Evolutionary conservation across 2,113 vertebrate genomes (phyloP).

Genomic region (Archilochus colubris): DNA sequence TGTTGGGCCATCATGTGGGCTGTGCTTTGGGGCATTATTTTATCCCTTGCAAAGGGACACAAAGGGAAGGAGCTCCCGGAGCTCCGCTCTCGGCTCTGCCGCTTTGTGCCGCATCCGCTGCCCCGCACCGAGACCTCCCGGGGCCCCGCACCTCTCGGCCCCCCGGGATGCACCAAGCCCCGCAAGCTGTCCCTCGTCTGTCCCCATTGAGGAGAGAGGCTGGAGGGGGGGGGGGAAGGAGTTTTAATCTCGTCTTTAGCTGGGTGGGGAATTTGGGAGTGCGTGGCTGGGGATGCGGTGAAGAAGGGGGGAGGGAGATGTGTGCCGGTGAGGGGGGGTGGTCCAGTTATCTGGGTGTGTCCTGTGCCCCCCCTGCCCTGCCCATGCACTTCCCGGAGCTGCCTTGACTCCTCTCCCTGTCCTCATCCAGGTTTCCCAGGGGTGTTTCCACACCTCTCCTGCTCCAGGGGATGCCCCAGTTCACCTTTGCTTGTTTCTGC

Average conservation of each 20-base stretch:
- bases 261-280: neutral
- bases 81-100: neutral
- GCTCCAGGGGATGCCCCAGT: conserved; percentile 88
- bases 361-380: neutral
- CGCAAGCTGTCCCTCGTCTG: neutral
- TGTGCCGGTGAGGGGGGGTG: accelerated
- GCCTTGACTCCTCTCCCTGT: conserved; percentile 6
- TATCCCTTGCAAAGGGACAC: neutral
- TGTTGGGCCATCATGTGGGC: neutral
- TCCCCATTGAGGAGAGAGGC: neutral
- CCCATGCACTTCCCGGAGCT: neutral
- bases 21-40: conserved; percentile 16
- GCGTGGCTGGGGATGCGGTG: accelerated
- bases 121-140: neutral
- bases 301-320: neutral
- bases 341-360: too few relatives aligned
- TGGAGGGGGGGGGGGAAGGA: neutral
- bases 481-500: conserved; percentile 96
- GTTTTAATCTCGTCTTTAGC: neutral
- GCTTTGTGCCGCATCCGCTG: neutral
- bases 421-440: conserved; percentile 28
- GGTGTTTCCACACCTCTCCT: conserved; percentile 19
- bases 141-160: neutral
- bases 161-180: neutral
- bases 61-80: neutral